These are phyloP conservation scores for Coranthus polyacanthus DNA, from an alignment of 2,797 vertebrate species.

Conservation along the genomic window DNA sequence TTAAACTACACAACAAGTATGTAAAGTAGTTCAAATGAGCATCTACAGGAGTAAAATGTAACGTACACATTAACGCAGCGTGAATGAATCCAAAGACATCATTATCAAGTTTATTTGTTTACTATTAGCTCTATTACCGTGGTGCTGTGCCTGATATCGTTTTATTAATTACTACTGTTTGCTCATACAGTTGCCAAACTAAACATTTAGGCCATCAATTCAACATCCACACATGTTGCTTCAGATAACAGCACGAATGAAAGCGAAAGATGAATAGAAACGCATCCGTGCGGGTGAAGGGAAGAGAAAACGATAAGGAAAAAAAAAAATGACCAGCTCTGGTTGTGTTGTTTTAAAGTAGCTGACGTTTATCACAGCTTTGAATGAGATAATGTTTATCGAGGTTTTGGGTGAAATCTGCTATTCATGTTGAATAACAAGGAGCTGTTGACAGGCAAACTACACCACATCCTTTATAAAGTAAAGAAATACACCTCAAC, in stretches of 20 bases:
- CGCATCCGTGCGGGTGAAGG: background rate
- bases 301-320: background rate
- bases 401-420: too few relatives aligned
- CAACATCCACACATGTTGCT: background rate
- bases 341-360: background rate
- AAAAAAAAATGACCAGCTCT: too few relatives aligned
- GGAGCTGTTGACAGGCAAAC: slow-evolving; percentile 18
- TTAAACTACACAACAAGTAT: too few relatives aligned
- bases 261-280: background rate
- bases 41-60: too few relatives aligned
- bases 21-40: too few relatives aligned
- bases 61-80: too few relatives aligned
- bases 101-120: slow-evolving; percentile 18
- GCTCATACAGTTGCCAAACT: slow-evolving; percentile 30
- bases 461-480: slow-evolving; percentile 49
- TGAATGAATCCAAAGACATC: background rate
- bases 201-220: slow-evolving; percentile 27
- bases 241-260: background rate
- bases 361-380: slow-evolving; percentile 30
- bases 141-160: background rate
- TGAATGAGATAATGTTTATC: slow-evolving; percentile 12
- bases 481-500: slow-evolving; percentile 51
- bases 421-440: slow-evolving; percentile 26
- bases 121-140: background rate
- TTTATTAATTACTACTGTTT: slow-evolving; percentile 32